These are phyloP conservation scores for Aurelia aurita complex sp. Pacific DNA, from an alignment of 30 jellyfish, hydroid and myxozoan genomes.

Conservation along the genomic window DNA sequence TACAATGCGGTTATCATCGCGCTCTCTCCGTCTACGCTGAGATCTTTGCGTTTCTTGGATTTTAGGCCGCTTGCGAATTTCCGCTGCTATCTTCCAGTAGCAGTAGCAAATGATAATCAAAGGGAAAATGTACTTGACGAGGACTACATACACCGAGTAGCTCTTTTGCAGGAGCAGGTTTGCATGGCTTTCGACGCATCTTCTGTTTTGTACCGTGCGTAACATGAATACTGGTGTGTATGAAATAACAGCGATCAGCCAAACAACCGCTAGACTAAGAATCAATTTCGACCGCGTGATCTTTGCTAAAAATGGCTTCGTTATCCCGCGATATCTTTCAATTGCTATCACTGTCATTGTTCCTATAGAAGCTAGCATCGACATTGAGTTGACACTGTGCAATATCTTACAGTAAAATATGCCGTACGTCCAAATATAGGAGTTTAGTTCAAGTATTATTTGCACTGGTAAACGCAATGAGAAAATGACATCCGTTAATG, in stretches of 20 bases:
- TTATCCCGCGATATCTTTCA: slow-evolving; percentile 70
- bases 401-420: slow-evolving; percentile 33
- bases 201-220: slow-evolving; percentile 18
- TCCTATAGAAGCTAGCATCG: slow-evolving; percentile 58
- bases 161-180: neutral
- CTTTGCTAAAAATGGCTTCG: slow-evolving; percentile 3
- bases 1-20: slow-evolving; percentile 46
- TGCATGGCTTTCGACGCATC: slow-evolving; percentile 42
- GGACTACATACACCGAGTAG: slow-evolving; percentile 37
- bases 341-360: slow-evolving; percentile 69
- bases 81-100: slow-evolving; percentile 32
- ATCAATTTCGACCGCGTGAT: slow-evolving; percentile 21
- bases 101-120: slow-evolving; percentile 43
- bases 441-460: slow-evolving; percentile 32
- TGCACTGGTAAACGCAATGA: slow-evolving; percentile 57
- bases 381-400: slow-evolving; percentile 55
- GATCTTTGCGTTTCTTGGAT: neutral
- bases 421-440: slow-evolving; percentile 42
- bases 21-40: slow-evolving; percentile 38
- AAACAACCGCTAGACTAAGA: slow-evolving; percentile 20
- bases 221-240: slow-evolving; percentile 35
- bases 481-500: slow-evolving; percentile 56
- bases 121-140: slow-evolving; percentile 56
- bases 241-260: slow-evolving; percentile 42
- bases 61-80: slow-evolving; percentile 40